A percentile compares a stretch with the other conserved stretches of the same genome.
These are phyloP conservation scores for Berghia stephanieae DNA, from an alignment of 1,140 invertebrate genomes.

Conservation along the genomic window DNA sequence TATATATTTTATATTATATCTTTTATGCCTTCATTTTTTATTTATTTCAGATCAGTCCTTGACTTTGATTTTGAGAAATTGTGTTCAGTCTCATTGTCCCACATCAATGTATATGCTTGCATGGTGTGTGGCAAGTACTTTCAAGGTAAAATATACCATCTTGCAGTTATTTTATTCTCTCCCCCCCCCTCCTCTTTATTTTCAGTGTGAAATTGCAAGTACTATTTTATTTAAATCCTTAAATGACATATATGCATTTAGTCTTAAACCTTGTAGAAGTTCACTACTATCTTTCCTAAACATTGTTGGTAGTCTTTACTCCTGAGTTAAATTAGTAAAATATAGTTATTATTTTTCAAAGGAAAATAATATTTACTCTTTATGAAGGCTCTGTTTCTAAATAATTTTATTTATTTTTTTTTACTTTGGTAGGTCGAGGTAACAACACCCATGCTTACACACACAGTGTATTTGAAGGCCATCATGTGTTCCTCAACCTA, in stretches of 20 bases:
- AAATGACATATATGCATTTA: no score
- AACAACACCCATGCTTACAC: slow-evolving; percentile 99
- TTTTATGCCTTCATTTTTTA: no score
- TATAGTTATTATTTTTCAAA: background rate
- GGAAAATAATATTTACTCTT: background rate
- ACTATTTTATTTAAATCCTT: no score
- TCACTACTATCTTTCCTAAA: no score
- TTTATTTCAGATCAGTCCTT: slow-evolving; percentile 78
- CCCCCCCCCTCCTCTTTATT: background rate
- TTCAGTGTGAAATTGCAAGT: background rate
- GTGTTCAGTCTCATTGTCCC: slow-evolving; percentile 96
- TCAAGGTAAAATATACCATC: slow-evolving; percentile 72
- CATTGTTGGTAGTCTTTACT: background rate
- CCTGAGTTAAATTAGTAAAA: background rate
- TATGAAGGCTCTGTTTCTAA: no score
- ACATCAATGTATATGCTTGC: slow-evolving; percentile 99
- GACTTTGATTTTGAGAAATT: slow-evolving; percentile 99
- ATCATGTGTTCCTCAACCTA: slow-evolving; percentile 98
- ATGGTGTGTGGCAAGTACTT: slow-evolving; percentile 99
- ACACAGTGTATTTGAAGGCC: slow-evolving; percentile 95
- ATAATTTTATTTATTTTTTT: background rate
- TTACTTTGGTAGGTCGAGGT: slow-evolving; percentile 80
- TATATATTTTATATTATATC: no score
- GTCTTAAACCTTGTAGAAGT: no score
- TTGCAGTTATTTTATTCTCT: background rate